Conservation (phyloP, 2,113 vertebrate genomes). For the Forbesichthys agassizii region DNA sequence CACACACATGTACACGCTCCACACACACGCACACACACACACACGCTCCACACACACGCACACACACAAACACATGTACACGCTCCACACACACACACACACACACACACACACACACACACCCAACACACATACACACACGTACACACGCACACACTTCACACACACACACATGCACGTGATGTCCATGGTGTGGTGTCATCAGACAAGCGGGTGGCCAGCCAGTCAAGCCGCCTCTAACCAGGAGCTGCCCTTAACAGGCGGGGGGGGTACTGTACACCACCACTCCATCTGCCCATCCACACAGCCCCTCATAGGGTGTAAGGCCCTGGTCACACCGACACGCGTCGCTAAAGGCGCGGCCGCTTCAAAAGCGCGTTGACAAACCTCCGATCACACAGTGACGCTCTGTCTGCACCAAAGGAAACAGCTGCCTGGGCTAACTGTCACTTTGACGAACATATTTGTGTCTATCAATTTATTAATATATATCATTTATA, state of each 20-base stretch:
- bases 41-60: constrained; percentile 54
- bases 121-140: constrained; percentile 24
- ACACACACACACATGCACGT: constrained; percentile 4
- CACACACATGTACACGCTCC: not conserved
- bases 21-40: constrained; percentile 29
- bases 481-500: no score
- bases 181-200: not conserved
- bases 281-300: constrained; percentile 61
- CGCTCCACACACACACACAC: constrained; percentile 8
- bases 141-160: constrained; percentile 20
- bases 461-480: no score
- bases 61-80: not conserved
- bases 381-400: no score
- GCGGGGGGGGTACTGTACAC: constrained; percentile 56
- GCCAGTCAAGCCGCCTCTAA: constrained; percentile 4
- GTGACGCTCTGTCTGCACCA: no score
- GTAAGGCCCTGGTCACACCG: no score
- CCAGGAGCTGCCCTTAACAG: constrained; percentile 63
- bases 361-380: no score
- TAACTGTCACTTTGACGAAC: no score
- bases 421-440: no score
- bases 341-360: no score
- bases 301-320: not conserved
- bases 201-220: constrained; percentile 24
- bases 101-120: constrained; percentile 3